Evolutionary conservation across 2,888 invertebrate genomes (phyloP).

Genomic region (Cremastobaeus sp.): DNA sequence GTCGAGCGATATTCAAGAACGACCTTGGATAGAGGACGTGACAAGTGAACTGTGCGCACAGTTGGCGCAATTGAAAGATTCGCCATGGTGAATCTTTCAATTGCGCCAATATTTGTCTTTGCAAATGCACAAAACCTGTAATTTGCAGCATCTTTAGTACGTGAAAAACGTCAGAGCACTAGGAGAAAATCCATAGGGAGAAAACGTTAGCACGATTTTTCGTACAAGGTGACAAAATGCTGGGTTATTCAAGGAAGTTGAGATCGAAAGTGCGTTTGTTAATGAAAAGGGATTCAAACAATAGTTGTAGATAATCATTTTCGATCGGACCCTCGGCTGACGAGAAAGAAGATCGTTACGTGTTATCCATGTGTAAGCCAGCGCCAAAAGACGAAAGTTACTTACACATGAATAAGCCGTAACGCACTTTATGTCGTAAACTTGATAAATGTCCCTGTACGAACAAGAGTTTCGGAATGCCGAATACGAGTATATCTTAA

Average conservation of each 20-base stretch:
- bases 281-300: conserved; percentile 18
- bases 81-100: conserved; percentile 67
- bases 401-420: conserved; percentile 75
- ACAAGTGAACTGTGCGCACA: conserved; percentile 55
- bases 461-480: conserved; percentile 62
- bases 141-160: too few relatives aligned
- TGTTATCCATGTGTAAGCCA: conserved; percentile 60
- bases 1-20: conserved; percentile 37
- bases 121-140: not conserved
- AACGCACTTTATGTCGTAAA: conserved; percentile 67
- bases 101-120: conserved; percentile 44
- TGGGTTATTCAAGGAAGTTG: too few relatives aligned
- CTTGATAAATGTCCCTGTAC: conserved; percentile 73
- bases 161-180: too few relatives aligned
- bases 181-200: too few relatives aligned
- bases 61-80: too few relatives aligned
- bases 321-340: conserved; percentile 25
- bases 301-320: conserved; percentile 11
- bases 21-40: conserved; percentile 60
- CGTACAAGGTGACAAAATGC: too few relatives aligned
- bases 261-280: not conserved
- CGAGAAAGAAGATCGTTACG: conserved; percentile 68
- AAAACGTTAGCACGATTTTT: too few relatives aligned
- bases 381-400: conserved; percentile 63
- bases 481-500: conserved; percentile 50